phyloP scores from a whole-genome alignment of 2,888 invertebrate species.

The Adelphocoris suturalis region DNA sequence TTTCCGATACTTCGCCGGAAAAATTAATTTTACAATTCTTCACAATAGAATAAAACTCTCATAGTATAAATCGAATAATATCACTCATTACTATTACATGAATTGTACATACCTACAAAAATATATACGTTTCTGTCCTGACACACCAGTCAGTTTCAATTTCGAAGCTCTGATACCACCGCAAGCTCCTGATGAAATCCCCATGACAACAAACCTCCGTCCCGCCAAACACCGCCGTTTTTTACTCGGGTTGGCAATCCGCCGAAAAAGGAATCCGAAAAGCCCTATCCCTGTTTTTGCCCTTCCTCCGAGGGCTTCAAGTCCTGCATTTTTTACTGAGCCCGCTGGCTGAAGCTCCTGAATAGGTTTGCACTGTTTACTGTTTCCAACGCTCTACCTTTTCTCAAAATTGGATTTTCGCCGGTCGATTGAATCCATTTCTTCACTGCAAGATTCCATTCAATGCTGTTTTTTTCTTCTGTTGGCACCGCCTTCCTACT shows the following conservation, averaged over 20 bases:
- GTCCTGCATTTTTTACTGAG: background rate
- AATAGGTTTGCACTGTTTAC: constrained; percentile 22
- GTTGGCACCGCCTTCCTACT: background rate
- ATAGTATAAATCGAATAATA: no score
- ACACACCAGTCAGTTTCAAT: no score
- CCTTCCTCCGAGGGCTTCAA: background rate
- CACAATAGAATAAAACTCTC: no score
- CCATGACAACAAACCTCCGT: background rate
- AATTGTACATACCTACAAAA: no score
- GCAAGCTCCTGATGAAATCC: background rate
- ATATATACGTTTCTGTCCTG: no score
- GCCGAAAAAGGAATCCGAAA: background rate
- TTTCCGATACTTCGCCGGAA: no score
- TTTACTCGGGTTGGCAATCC: background rate
- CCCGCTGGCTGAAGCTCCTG: background rate
- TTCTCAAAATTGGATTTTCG: constrained; percentile 1
- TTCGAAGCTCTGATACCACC: no score
- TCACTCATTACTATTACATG: no score
- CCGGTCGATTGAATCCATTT: constrained; percentile 1
- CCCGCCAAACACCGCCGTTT: background rate
- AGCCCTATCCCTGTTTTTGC: background rate
- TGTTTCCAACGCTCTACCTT: constrained; percentile 12
- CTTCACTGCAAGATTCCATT: background rate
- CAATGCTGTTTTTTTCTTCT: background rate
- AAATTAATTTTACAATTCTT: no score